These are phyloP conservation scores for Cataglyphis altisquamis DNA, from an alignment of 2,888 invertebrate species.

Conservation along the genomic window DNA sequence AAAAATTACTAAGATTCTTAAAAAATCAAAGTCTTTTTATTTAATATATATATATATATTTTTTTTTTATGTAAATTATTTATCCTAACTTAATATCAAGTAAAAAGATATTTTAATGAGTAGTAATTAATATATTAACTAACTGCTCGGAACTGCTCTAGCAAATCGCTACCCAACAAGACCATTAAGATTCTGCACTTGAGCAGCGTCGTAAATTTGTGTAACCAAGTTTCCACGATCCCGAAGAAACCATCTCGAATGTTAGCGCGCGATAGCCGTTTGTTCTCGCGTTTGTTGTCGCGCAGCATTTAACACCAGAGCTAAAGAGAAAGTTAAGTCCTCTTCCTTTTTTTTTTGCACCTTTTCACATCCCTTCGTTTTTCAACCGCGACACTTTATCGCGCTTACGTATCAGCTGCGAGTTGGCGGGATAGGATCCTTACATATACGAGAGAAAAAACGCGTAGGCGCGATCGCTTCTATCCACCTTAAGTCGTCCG, in stretches of 20 bases:
- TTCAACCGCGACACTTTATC: constrained; percentile 64
- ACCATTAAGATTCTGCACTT: constrained; percentile 13
- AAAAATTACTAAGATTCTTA: neutral
- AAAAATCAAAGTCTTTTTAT: neutral
- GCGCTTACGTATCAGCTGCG: constrained; percentile 33
- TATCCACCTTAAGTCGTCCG: constrained; percentile 18
- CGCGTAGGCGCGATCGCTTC: constrained; percentile 26
- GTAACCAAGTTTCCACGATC: constrained; percentile 20
- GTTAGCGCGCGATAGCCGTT: constrained; percentile 55
- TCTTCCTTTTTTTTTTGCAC: constrained; percentile 31
- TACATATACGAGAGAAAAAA: constrained; percentile 5
- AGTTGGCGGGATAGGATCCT: constrained; percentile 50
- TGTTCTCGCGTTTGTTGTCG: constrained; percentile 60
- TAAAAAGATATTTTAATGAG: neutral
- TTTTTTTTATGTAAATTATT: neutral
- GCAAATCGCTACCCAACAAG: neutral
- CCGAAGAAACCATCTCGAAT: constrained; percentile 1
- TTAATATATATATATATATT: neutral
- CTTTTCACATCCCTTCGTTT: neutral
- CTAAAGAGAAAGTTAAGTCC: constrained; percentile 80
- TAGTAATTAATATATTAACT: constrained; percentile 1
- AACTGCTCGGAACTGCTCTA: neutral
- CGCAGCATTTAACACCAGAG: constrained; percentile 73
- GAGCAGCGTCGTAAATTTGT: constrained; percentile 29
- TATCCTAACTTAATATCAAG: neutral